Conservation (phyloP, 2,797 vertebrate genomes). For the Poliocrania exsul region DNA sequence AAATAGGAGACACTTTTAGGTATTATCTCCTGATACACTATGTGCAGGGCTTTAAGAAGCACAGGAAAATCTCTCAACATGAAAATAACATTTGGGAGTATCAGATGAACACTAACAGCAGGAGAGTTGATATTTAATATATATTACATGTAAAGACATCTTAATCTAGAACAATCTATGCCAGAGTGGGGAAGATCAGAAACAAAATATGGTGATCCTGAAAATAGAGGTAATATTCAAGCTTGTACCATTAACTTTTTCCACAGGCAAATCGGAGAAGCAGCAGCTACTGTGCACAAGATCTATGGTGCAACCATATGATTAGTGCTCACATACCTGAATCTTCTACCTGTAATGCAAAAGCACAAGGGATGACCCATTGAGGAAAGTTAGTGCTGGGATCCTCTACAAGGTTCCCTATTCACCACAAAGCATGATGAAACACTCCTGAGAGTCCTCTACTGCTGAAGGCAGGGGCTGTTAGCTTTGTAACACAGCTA, state of each 20-base stretch:
- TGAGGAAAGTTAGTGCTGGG: not conserved
- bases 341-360: not conserved
- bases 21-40: not conserved
- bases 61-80: not conserved
- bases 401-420: fast-evolving
- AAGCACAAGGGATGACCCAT: not conserved
- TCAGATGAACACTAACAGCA: not conserved
- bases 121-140: not conserved
- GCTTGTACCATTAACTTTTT: not conserved
- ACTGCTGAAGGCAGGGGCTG: not conserved
- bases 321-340: not conserved
- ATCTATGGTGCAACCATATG: not conserved
- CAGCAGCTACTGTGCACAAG: not conserved
- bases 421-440: fast-evolving
- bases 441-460: not conserved
- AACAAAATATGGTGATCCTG: not conserved
- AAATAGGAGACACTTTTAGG: not conserved
- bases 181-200: not conserved
- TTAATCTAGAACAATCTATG: not conserved
- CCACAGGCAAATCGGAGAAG: not conserved
- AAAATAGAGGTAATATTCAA: not conserved
- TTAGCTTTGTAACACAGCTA: not conserved
- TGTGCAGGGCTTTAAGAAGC: not conserved
- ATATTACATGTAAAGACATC: fast-evolving
- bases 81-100: not conserved